phyloP scores from a whole-genome alignment of 2,113 vertebrate species.

The Empidonax alnorum region DNA sequence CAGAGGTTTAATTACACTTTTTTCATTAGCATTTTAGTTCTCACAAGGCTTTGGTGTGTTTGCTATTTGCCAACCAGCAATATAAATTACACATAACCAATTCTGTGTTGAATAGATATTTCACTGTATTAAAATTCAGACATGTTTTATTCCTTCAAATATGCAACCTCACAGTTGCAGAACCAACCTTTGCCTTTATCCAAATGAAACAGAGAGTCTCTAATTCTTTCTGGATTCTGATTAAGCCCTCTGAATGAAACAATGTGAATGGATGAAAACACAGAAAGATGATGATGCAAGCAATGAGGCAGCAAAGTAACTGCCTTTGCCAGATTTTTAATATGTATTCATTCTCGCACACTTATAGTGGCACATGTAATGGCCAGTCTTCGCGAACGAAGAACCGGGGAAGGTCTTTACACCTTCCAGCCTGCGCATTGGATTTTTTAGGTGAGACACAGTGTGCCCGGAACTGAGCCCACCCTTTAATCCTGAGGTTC shows the following conservation, averaged over 20 bases:
- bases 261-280: not conserved
- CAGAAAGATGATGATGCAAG: not conserved
- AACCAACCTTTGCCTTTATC: not conserved
- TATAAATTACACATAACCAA: not conserved
- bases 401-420: no score
- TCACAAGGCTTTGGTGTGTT: not conserved
- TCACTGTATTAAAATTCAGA: not conserved
- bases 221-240: not conserved
- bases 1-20: not conserved
- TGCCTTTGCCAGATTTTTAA: not conserved
- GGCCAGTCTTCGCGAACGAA: no score
- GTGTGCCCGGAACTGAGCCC: no score
- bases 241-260: not conserved
- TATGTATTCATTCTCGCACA: slow-evolving; percentile 2
- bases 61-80: not conserved
- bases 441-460: no score
- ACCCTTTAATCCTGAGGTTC: no score
- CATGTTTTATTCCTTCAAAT: not conserved
- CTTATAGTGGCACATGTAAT: not conserved
- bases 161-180: not conserved
- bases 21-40: not conserved
- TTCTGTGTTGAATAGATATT: not conserved
- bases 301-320: slow-evolving; percentile 15
- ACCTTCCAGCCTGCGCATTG: no score
- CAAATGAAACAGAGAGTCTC: not conserved